Evolutionary conservation across 2,888 invertebrate genomes (phyloP).

Genomic region (Chymomyza caudatula): DNA sequence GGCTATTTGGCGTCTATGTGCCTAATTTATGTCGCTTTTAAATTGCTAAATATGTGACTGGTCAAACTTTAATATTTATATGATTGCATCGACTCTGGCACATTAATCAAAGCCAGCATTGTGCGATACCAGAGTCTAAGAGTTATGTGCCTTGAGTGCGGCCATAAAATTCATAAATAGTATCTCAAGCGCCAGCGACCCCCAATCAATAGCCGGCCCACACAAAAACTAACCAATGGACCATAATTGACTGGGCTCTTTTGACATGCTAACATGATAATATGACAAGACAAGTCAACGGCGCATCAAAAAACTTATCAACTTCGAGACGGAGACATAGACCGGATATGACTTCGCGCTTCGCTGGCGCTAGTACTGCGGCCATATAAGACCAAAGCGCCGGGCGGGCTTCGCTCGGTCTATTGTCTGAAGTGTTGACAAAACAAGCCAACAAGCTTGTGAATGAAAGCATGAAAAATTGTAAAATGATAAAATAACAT

Average conservation of each 20-base stretch:
- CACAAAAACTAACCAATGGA: slow-evolving; percentile 35
- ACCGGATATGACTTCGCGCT: slow-evolving; percentile 52
- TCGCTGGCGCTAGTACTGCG: slow-evolving; percentile 25
- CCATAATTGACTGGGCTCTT: slow-evolving; percentile 43
- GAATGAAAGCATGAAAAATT: slow-evolving; percentile 41
- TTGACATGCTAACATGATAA: slow-evolving; percentile 67
- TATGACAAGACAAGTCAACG: slow-evolving; percentile 69
- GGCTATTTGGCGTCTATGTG: neutral
- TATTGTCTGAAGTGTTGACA: slow-evolving; percentile 52
- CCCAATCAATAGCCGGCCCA: slow-evolving; percentile 46
- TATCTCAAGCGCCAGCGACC: slow-evolving; percentile 22
- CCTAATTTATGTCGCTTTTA: slow-evolving; percentile 64
- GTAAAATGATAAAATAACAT: slow-evolving; percentile 55
- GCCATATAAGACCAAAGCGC: slow-evolving; percentile 13
- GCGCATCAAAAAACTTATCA: slow-evolving; percentile 56
- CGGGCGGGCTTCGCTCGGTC: neutral
- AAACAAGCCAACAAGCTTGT: slow-evolving; percentile 19
- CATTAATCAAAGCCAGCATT: slow-evolving; percentile 58
- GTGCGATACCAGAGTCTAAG: neutral
- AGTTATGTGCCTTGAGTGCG: slow-evolving; percentile 4
- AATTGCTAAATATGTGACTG: slow-evolving; percentile 31
- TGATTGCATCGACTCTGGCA: slow-evolving; percentile 32
- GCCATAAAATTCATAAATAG: slow-evolving; percentile 49
- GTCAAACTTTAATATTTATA: slow-evolving; percentile 62
- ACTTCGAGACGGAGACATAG: slow-evolving; percentile 14